Conservation (phyloP, 2,797 vertebrate species). For the Merluccius polli region DNA sequence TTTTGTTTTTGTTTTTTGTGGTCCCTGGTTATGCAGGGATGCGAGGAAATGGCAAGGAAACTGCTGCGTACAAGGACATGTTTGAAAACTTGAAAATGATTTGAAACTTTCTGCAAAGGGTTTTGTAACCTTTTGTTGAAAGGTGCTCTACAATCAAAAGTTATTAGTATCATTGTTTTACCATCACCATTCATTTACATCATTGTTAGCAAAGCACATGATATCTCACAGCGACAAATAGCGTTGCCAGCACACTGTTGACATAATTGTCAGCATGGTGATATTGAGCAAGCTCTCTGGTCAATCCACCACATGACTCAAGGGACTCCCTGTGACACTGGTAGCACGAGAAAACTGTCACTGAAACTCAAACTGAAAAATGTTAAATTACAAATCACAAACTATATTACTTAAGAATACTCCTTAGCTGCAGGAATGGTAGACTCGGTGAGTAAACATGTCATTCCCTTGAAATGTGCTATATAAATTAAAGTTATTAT, state of each 20-base stretch:
- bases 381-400: not conserved
- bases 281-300: conserved; percentile 19
- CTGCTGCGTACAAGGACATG: too few species aligned
- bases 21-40: too few species aligned
- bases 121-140: too few species aligned
- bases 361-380: too few species aligned
- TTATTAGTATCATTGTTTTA: too few species aligned
- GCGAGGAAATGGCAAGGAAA: too few species aligned
- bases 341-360: not conserved
- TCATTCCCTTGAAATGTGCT: too few species aligned
- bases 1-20: too few species aligned
- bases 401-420: not conserved
- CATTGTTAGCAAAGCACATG: not conserved
- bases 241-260: conserved; percentile 34
- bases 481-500: too few species aligned
- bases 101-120: not conserved
- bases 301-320: conserved; percentile 35
- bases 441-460: too few species aligned
- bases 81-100: too few species aligned
- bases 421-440: not conserved
- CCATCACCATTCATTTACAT: too few species aligned
- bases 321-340: not conserved
- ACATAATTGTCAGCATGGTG: conserved; percentile 17
- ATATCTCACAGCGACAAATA: not conserved
- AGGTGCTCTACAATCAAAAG: not conserved